Conservation (phyloP, 30 jellyfish, hydroid and myxozoan genomes). For the Cassiopea andromeda region DNA sequence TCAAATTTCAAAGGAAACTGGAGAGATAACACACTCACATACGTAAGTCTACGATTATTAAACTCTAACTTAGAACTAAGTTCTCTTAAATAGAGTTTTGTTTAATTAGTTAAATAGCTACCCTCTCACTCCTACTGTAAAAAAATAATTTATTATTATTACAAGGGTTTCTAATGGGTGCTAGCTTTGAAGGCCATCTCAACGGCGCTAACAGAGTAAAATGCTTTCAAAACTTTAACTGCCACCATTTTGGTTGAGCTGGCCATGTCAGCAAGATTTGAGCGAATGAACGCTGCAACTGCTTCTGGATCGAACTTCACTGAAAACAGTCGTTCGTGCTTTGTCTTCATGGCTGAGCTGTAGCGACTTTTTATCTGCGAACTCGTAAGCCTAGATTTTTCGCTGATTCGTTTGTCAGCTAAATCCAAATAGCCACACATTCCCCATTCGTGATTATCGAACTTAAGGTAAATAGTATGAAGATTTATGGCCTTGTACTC, state of each 20-base stretch:
- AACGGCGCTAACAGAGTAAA: neutral
- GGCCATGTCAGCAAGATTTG: conserved; percentile 3
- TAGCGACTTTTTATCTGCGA: neutral
- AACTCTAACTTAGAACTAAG: no score
- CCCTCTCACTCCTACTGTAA: no score
- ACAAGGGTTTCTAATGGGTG: no score
- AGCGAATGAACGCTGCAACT: neutral
- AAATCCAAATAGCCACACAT: conserved; percentile 12
- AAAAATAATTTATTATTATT: no score
- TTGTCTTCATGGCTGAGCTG: conserved; percentile 10
- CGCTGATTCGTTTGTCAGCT: conserved; percentile 1
- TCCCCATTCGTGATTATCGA: conserved; percentile 28
- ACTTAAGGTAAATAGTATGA: conserved; percentile 2
- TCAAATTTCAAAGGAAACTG: no score
- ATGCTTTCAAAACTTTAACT: conserved; percentile 2
- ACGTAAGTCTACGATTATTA: no score
- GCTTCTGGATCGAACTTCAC: conserved; percentile 1
- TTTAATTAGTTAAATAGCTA: no score
- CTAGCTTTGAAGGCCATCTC: neutral
- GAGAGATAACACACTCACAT: no score
- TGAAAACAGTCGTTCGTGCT: conserved; percentile 7
- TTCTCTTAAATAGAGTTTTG: no score
- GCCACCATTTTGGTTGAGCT: conserved; percentile 17
- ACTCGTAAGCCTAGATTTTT: neutral
- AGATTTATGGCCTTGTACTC: conserved; percentile 3